Percentiles rank a stretch among this genome's conserved stretches.
Evolutionary conservation across 2,113 vertebrate species (phyloP).

Genomic region (Urocynchramus pylzowi): DNA sequence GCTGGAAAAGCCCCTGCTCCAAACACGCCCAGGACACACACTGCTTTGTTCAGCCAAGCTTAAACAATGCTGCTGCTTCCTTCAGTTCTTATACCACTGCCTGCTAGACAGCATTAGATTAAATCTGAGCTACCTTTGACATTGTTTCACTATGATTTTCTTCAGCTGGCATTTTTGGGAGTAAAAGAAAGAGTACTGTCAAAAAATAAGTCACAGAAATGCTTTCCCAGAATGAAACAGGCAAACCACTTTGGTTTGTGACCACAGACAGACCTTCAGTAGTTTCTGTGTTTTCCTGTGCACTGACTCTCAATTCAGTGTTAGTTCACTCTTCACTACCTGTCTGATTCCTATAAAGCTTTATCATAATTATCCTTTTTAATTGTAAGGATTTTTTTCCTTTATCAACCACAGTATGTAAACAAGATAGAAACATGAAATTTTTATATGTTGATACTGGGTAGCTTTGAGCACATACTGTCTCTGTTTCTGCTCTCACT

Average conservation of each 20-base stretch:
- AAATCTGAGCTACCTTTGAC: not conserved
- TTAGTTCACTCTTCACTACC: not conserved
- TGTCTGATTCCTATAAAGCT: not conserved
- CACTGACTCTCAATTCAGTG: not conserved
- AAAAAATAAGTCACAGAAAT: not conserved
- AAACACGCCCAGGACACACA: not conserved
- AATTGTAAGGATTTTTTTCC: not conserved
- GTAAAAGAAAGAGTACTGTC: not conserved
- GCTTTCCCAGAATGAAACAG: not conserved
- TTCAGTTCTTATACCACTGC: not conserved
- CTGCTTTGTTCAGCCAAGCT: not conserved
- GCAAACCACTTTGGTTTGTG: not conserved
- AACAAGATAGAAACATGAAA: not conserved
- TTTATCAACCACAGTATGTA: not conserved
- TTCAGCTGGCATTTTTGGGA: not conserved
- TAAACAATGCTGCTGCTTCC: not conserved
- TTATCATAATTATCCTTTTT: not conserved
- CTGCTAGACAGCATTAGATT: not conserved
- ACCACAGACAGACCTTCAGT: not conserved
- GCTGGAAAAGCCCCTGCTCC: not conserved
- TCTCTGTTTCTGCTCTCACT: not conserved
- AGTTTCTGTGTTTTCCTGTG: not conserved
- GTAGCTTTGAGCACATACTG: not conserved
- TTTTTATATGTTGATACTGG: not conserved
- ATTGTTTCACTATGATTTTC: not conserved